Conservation (phyloP, 2,797 vertebrate genomes). For the Enteromius fasciolatus region DNA sequence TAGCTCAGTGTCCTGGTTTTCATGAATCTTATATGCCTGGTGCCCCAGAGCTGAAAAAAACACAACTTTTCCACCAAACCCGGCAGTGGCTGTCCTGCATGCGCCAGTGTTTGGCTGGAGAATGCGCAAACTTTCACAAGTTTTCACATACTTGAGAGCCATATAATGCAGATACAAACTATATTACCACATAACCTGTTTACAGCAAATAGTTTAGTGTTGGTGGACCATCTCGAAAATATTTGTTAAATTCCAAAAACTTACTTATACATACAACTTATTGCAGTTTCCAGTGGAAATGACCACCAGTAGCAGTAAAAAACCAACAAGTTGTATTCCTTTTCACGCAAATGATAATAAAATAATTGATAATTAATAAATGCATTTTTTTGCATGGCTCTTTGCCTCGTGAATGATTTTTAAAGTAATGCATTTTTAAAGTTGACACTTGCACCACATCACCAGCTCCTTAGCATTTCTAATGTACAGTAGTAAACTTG, state of each 20-base stretch:
- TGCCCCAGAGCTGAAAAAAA: conserved; percentile 76
- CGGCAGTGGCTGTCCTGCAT: background rate
- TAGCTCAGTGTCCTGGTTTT: conserved; percentile 91
- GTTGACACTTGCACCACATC: background rate
- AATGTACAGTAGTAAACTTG: background rate
- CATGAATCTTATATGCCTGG: conserved; percentile 92
- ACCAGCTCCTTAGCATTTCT: background rate
- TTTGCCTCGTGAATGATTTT: background rate
- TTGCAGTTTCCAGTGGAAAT: no score
- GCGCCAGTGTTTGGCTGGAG: background rate
- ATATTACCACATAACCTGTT: background rate
- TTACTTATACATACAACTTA: no score
- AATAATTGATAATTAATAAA: no score
- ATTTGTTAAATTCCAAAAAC: no score
- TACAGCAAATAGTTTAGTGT: background rate
- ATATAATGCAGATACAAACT: background rate
- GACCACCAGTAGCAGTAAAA: no score
- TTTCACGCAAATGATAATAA: no score
- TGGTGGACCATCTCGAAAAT: no score
- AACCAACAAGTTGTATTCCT: no score
- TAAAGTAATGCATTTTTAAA: background rate
- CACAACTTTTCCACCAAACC: conserved; percentile 4
- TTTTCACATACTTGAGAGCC: background rate
- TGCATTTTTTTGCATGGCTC: no score
- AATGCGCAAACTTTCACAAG: background rate